Evolutionary conservation across 2,113 vertebrate genomes (phyloP), one percentile per base, ranked within the genome.

Genomic region (Cinclus mexicanus): DNA sequence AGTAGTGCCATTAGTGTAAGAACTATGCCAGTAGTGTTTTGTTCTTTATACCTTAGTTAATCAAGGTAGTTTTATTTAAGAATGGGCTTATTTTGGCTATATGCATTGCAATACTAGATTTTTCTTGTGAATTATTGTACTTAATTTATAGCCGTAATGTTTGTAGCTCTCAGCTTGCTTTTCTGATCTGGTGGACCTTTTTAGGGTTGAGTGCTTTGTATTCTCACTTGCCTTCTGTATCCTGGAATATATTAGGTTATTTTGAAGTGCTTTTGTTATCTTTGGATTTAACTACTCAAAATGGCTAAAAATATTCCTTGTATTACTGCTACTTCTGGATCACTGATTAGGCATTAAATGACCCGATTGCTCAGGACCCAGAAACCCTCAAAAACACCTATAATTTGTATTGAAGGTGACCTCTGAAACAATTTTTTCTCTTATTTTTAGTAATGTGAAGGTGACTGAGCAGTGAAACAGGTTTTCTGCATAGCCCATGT

Each of bases 401-500:
- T 74, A 3, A 33, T 35, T 89, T 91, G 14, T 13, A 7, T 18
- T 59, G 39, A 86, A 77, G 42, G 46, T 80, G 63, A 46, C 56
- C 57, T 84, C 37, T 50, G 23, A 59, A 87, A 41, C 1, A 2
- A 9, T 14, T 37, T 42, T 7, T 5, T 6, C 4, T 5, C 2
- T 25, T 41, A 53, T 83, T 31, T 77, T 90, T 23, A 56, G 24
- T 49, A 47, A 22, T 22, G 5, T 47, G 71, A 69, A 39, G 19
- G n/a, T 79, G 60, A 41, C 33, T 33, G 37, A 59, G 39, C 44
- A 49, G 7, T 69, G 56, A 22, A 11, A 26, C 19, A 23, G 9
- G 12, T 68, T 72, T 64, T 50, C 41, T 1, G 1, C 18, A 11
- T 39, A 76, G 11, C 69, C 14, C 0, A 0, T 55, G 25, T 29